These are phyloP conservation scores for Brienomyrus longianalis DNA, from an alignment of 2,113 vertebrate genomes.

Conservation along the genomic window DNA sequence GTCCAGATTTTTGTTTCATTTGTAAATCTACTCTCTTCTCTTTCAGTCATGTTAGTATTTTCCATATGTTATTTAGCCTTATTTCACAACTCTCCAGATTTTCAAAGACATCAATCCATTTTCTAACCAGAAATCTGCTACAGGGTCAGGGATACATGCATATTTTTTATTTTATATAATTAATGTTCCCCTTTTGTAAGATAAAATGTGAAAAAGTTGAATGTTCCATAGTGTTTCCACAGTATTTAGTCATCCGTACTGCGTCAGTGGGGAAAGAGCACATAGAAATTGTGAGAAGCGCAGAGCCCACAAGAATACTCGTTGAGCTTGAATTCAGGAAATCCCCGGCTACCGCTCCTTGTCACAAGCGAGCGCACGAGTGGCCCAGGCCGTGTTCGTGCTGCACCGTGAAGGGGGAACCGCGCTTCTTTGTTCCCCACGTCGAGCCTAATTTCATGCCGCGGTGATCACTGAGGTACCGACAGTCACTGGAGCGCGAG, in stretches of 20 bases:
- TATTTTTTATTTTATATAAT: not conserved
- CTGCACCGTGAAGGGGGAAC: conserved; percentile 53
- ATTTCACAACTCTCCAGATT: not conserved
- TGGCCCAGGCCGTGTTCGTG: conserved; percentile 49
- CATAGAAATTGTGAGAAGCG: not conserved
- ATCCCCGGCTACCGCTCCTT: conserved; percentile 44
- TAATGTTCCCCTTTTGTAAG: not conserved
- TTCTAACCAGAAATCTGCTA: not conserved
- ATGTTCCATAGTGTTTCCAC: not conserved
- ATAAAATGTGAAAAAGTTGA: not conserved
- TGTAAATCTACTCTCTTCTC: not conserved
- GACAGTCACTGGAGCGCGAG: not conserved
- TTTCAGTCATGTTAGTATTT: not conserved
- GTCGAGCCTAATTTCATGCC: conserved; percentile 60
- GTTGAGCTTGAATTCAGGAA: conserved; percentile 24
- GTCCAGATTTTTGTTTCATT: not conserved
- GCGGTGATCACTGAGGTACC: conserved; percentile 33
- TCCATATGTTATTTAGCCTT: not conserved
- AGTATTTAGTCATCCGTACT: not conserved
- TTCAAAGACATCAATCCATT: not conserved
- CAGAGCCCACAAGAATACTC: conserved; percentile 20
- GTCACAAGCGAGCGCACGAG: conserved; percentile 55
- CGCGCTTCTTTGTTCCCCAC: conserved; percentile 51
- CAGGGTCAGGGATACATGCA: not conserved
- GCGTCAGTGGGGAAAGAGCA: not conserved